phyloP scores from a whole-genome alignment of 2,113 vertebrate genomes.

The Athene cunicularia region DNA sequence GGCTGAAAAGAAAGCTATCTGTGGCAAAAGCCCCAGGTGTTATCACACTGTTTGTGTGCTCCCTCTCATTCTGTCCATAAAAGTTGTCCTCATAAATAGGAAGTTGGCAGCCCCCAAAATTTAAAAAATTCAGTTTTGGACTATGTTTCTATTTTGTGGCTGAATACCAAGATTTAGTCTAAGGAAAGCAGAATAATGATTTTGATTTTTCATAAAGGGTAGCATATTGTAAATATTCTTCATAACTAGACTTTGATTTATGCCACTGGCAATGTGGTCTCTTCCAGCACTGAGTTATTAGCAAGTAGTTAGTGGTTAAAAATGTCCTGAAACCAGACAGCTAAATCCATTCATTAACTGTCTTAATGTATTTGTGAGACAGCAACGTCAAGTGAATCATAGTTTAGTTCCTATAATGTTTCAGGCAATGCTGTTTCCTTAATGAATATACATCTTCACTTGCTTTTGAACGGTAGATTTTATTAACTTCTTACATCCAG shows the following conservation, averaged over 20 bases:
- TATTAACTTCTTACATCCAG: not conserved
- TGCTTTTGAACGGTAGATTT: not conserved
- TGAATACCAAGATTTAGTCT: not conserved
- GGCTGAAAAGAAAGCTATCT: not conserved
- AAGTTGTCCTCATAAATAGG: not conserved
- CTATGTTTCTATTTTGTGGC: not conserved
- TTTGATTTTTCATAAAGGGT: not conserved
- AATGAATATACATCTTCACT: not conserved
- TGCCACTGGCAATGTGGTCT: not conserved
- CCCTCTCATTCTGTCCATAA: not conserved
- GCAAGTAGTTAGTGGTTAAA: constrained; percentile 23
- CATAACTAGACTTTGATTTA: constrained; percentile 11
- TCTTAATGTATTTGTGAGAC: constrained; percentile 4
- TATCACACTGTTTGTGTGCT: not conserved
- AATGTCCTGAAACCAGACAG: constrained; percentile 6
- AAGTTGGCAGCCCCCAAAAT: not conserved
- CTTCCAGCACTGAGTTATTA: not conserved
- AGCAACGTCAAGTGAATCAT: not conserved
- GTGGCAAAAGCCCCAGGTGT: not conserved
- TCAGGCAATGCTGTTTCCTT: not conserved
- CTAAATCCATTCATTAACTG: not conserved
- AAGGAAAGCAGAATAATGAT: not conserved
- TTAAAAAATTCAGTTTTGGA: not conserved
- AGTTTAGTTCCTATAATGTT: not conserved
- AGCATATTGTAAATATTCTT: not conserved